These are phyloP conservation scores for Neodon shergylaensis DNA, from an alignment of 2,113 vertebrate genomes.

Conservation along the genomic window DNA sequence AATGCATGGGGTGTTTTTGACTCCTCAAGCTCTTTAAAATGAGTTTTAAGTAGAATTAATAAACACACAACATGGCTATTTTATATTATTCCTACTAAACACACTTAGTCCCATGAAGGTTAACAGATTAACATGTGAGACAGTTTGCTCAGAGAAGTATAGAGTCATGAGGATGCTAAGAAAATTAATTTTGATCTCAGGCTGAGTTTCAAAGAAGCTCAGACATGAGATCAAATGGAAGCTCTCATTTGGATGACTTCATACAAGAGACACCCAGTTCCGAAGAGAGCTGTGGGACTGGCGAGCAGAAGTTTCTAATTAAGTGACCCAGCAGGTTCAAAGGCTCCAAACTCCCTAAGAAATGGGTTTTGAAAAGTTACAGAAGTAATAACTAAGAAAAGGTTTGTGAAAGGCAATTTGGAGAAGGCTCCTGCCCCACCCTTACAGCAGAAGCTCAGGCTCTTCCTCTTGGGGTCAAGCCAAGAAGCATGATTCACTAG, in stretches of 20 bases:
- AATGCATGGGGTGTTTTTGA: conserved; percentile 1
- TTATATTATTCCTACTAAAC: conserved; percentile 18
- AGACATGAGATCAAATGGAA: not conserved
- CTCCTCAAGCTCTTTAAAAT: not conserved
- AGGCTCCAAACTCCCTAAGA: not conserved
- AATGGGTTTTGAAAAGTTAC: not conserved
- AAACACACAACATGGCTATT: not conserved
- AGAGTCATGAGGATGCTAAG: not conserved
- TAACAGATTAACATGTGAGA: not conserved
- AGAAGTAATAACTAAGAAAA: not conserved
- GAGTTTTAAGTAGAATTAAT: not conserved
- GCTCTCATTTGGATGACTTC: not conserved
- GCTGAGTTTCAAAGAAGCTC: conserved; percentile 24
- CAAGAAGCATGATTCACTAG: not conserved
- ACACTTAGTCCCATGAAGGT: not conserved
- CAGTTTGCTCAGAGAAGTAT: not conserved
- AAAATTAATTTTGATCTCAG: conserved; percentile 47
- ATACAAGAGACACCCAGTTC: conserved; percentile 2
- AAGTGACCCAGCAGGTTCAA: not conserved
- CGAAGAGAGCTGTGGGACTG: not conserved
- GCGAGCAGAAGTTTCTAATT: conserved; percentile 7
- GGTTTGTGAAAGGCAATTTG: conserved; percentile 8
- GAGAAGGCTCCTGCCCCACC: not conserved
- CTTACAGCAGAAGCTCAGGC: not conserved
- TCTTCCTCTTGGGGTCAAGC: not conserved